Evolutionary conservation across 2,797 vertebrate genomes (phyloP), one percentile per base, ranked within the genome.

Genomic region (Knipowitschia caucasica): DNA sequence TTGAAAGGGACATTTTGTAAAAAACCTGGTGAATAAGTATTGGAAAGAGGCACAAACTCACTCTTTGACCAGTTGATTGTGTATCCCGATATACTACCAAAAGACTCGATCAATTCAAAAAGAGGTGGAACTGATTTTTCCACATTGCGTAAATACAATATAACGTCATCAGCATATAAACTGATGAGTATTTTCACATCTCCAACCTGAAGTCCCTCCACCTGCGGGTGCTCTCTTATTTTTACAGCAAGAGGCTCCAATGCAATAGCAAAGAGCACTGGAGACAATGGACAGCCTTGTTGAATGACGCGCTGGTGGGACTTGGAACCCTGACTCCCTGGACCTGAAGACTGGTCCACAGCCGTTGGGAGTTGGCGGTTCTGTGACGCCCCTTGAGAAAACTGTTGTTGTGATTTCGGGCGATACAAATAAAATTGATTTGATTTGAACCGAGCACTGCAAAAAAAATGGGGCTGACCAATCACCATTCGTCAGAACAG

Each of bases 1-100:
- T 40, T 40, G 18, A 40, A 40, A 20, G 3, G 38, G 21, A 40
- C 17, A 40, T 15, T 40, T 15, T 38, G 6, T n/a, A 38, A 14
- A 38, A 38, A 38, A 15, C 35, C 35, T 40, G 38, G 17, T 40
- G 38, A 6, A 7, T 35, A 35, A 6, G 11, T 14, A 35, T 3
- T 35, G n/a, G 34, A 35, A 14, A 35, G 34, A 35, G n/a, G 34
- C 34, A 35, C n/a, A n/a, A n/a, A n/a, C n/a, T n/a, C n/a, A n/a
- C 34, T 7, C 30, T 33, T 33, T 33, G 30, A 33, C 30, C 30
- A 35, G 11, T 35, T 35, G n/a, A 35, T 35, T 2, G 34, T 35
- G 34, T 35, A 35, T 7, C 34, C 34, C 3, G 34, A 35, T 35
- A 35, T 35, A n/a, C 14, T 35, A 35, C 34, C 34, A 15, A 35